Base-by-base conservation (phyloP, 92 coral and sea anemone genomes). In the Phenganax stokvisi region DNA sequence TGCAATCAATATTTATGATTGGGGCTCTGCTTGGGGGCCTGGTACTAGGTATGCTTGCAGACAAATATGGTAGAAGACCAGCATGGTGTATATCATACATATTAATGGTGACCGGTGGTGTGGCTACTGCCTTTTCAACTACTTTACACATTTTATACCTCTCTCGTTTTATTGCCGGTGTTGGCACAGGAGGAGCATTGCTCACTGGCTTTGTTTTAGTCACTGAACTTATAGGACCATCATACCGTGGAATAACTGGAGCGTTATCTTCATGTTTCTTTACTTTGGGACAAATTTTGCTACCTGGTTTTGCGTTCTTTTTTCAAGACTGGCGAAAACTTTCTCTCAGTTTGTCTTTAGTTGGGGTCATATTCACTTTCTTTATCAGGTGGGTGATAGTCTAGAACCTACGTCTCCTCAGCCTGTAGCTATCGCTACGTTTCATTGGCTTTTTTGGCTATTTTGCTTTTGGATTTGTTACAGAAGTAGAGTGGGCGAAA, bases 221-320 rank as follows among this genome's bases (percentile, higher is more conserved):
- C 28, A 93, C 97, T 65, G 97, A 93, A 83, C 91, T 93, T 44
- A 89, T 93, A 80, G 97, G 97, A 29, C 97, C 97, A 9, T 91
- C 97, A 9, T 91, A 93, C 73, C 83, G 97, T 61, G 97, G 97
- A 7, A 88, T 93, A 86, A 96, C 93, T 60, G 97, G 97, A 8
- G 87, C 89, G 1, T 77, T 93, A 89, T 89, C 96, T 0, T 96
- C 92, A 75, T 93, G 97, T 47, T 93, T 93, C 66, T 93, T 93
- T 74, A 93, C 97, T 10, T 83, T 87, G n/a, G 97, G 97, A 51
- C 91, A 91, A 51, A 81, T 93, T 51, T 85, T 91, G 76, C 85
- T 93, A 53, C 97, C 97, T 1, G 81, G 87, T 69, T 87, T 91
- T 62, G 92, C 97, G 0, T 91, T 89, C 68, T 84, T 91, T 47